Base-by-base conservation (phyloP, 35 echinoderm and acorn worm species). In the Amphiura filiformis region DNA sequence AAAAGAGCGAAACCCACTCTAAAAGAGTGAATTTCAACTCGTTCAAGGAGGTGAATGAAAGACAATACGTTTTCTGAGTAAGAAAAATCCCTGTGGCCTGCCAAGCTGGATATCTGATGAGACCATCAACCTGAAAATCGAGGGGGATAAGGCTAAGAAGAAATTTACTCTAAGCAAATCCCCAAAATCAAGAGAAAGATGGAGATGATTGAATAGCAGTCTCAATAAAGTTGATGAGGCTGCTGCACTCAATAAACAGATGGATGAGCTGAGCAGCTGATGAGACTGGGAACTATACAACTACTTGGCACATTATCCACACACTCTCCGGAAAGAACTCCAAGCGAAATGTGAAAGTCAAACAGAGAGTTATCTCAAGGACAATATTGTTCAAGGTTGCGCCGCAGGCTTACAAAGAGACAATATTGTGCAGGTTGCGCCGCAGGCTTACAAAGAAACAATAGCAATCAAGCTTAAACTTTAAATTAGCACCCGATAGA, bases 301-400 rank as follows among this genome's bases (percentile, higher is more conserved):
- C 86, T 22, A 87, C 76, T 32, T 87, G 86, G 86, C 78, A 79
- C 0, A 79, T 87, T 15, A 79, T 87, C 38, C 75, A 87, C 76
- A n/a, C n/a, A 79, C 34, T 23, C 76, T 87, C 38, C 47, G 34
- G 86, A 70, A 80, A 87, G 42, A 44, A 79, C 37, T 31, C 36
- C 36, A 87, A 56, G 41, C 64, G 35, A 41, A 87, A 87, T 77
- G 49, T 75, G 9, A 86, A 86, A 34, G 84, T 86, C 11, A 84
- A 84, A 38, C 15, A 56, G 82, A 84, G 38, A 35, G 82, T 31
- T 31, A 38, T 64, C 82, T 41, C 23, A 1, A 38, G 4, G 39
- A n/a, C n/a, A n/a, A n/a, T n/a, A n/a, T n/a, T n/a, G n/a, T n/a
- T n/a, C n/a, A n/a, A n/a, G n/a, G n/a, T n/a, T n/a, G n/a, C n/a